phyloP scores from a whole-genome alignment of 2,797 vertebrate genomes.

The Dendrocincla fuliginosa region DNA sequence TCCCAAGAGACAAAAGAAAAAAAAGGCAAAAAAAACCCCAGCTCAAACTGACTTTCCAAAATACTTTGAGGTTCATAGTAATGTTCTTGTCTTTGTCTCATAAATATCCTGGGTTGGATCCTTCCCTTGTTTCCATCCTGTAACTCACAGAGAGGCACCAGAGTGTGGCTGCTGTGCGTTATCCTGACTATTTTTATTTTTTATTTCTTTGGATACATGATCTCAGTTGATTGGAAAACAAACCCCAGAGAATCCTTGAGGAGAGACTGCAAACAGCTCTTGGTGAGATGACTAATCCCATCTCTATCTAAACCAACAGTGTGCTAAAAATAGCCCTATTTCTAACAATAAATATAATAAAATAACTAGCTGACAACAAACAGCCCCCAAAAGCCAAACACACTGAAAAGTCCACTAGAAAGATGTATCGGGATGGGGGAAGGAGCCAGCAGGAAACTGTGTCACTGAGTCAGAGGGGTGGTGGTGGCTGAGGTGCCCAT shows the following conservation, averaged over 20 bases:
- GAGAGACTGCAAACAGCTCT: conserved; percentile 56
- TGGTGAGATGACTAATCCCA: conserved; percentile 60
- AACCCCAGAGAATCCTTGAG: conserved; percentile 54
- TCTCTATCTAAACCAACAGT: conserved; percentile 42
- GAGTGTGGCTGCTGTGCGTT: neutral
- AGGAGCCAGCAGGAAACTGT: neutral
- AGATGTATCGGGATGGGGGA: neutral
- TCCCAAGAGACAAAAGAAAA: conserved; percentile 5
- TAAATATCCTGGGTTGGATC: conserved; percentile 16
- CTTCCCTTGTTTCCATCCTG: neutral
- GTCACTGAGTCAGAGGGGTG: neutral
- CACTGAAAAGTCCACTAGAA: neutral
- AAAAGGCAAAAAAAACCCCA: neutral
- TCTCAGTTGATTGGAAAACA: conserved; percentile 58
- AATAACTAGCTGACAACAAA: conserved; percentile 47
- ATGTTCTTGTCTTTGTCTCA: neutral
- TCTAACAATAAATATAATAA: conserved; percentile 61
- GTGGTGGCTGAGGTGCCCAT: fast-evolving
- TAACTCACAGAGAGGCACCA: neutral
- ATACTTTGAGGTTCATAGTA: conserved; percentile 23
- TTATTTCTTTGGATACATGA: conserved; percentile 25
- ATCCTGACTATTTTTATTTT: conserved; percentile 8
- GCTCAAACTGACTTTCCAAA: conserved; percentile 24
- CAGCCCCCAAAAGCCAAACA: conserved; percentile 40
- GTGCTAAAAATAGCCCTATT: conserved; percentile 53